Evolutionary conservation across 2,888 invertebrate genomes (phyloP), one percentile per base, ranked within the genome.

Genomic region (Fabriciana adippe): DNA sequence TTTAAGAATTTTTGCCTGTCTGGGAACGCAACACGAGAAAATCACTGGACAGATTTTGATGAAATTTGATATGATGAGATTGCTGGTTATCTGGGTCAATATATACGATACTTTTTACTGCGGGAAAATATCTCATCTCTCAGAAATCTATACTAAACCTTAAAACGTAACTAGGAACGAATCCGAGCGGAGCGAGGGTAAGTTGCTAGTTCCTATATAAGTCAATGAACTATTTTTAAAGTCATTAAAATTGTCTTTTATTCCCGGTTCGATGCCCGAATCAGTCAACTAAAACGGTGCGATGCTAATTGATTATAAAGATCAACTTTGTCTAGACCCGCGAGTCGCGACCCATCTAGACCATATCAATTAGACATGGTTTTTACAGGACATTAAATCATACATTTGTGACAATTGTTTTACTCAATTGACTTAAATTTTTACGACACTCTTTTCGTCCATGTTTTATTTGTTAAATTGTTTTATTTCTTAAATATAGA

Each of bases 221-320:
- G 67, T 57, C 67, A 67, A 62, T 11, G 70, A 70, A 60, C 72
- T 65, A 55, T 50, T 59, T 66, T 63, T 64, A 64, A 69, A 53
- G 65, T 71, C 59, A 55, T 67, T 60, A 67, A 67, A 66, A 65
- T 45, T 55, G 60, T 68, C 78, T 77, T 78, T 74, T 71, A 73
- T 78, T 74, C 76, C 55, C 80, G 78, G 88, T 87, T 87, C 89
- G 82, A 81, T 74, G 87, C 31, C 86, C 89, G 82, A 78, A 65
- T 76, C 81, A 82, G 78, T 80, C 79, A 79, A 82, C 78, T 81
- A 82, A 78, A 79, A 79, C 83, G 81, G 73, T 77, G 79, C 85
- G 84, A 66, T 76, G 74, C 84, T 82, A 89, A 89, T 89, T 88
- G 84, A 88, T 89, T 86, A 78, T 71, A 69, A 73, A 78, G 80